Conservation (phyloP, 35 echinoderm and acorn worm species). For the Patiria miniata region DNA sequence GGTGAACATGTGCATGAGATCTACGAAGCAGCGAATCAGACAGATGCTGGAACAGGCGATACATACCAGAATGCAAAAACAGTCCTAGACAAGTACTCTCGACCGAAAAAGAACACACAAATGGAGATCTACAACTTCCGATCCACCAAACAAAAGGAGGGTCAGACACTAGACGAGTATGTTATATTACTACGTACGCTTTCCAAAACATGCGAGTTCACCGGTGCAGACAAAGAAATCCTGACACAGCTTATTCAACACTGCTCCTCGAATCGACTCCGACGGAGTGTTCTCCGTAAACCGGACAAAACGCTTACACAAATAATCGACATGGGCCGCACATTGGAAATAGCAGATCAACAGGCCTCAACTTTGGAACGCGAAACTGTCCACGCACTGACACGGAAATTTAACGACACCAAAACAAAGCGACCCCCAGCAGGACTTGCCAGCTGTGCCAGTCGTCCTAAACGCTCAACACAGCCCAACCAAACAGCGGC, state of each 20-base stretch:
- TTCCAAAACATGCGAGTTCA: constrained; percentile 13
- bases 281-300: constrained; percentile 41
- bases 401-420: neutral
- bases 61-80: neutral
- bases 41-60: neutral
- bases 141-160: neutral
- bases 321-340: constrained; percentile 12
- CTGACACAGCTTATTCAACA: constrained; percentile 42
- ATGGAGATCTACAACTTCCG: constrained; percentile 48
- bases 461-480: neutral
- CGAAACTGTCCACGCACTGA: neutral
- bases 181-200: constrained; percentile 17
- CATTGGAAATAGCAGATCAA: constrained; percentile 28
- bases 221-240: constrained; percentile 31
- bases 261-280: constrained; percentile 39
- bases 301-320: constrained; percentile 33
- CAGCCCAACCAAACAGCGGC: neutral
- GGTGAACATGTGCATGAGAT: constrained; percentile 10
- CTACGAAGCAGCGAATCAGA: neutral
- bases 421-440: neutral
- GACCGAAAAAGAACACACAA: constrained; percentile 38
- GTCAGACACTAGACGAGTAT: constrained; percentile 35
- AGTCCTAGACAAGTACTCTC: constrained; percentile 16
- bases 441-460: neutral
- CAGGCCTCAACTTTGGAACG: neutral